Evolutionary conservation across 2,797 vertebrate species (phyloP).

Genomic region (Pseudocheirus occidentalis): DNA sequence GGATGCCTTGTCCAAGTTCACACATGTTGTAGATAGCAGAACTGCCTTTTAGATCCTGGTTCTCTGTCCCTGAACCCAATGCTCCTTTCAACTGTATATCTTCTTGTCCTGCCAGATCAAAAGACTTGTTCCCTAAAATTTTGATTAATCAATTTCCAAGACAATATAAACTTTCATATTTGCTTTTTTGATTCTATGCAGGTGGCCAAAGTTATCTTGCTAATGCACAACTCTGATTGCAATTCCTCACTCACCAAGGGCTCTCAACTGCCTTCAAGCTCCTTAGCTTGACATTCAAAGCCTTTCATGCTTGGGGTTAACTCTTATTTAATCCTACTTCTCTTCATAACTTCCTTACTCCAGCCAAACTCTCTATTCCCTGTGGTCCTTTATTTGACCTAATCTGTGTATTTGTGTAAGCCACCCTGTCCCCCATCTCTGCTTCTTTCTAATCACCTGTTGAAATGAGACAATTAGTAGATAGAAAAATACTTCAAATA

Average conservation of each 20-base stretch:
- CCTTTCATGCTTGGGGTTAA: not conserved
- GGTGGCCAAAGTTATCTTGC: slow-evolving; percentile 27
- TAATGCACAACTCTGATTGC: not conserved
- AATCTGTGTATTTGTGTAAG: not conserved
- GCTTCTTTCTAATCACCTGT: not conserved
- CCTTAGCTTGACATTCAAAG: slow-evolving; percentile 10
- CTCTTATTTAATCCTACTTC: not conserved
- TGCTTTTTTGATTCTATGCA: not conserved
- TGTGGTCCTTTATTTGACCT: not conserved
- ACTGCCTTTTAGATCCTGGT: not conserved
- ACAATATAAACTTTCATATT: too few species aligned
- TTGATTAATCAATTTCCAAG: too few species aligned
- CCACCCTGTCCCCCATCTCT: not conserved
- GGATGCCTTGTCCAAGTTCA: not conserved
- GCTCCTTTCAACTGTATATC: not conserved
- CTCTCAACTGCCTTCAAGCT: not conserved
- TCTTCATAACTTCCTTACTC: not conserved
- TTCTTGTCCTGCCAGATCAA: not conserved
- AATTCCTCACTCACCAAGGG: slow-evolving; percentile 3
- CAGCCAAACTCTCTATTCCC: not conserved
- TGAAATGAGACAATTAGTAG: not conserved
- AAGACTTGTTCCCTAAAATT: too few species aligned
- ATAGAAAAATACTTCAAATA: not conserved
- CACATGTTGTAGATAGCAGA: too few species aligned
- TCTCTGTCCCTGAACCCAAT: not conserved